These are phyloP conservation scores for Nasonovia ribisnigri DNA, from an alignment of 2,888 invertebrate genomes.

Conservation along the genomic window DNA sequence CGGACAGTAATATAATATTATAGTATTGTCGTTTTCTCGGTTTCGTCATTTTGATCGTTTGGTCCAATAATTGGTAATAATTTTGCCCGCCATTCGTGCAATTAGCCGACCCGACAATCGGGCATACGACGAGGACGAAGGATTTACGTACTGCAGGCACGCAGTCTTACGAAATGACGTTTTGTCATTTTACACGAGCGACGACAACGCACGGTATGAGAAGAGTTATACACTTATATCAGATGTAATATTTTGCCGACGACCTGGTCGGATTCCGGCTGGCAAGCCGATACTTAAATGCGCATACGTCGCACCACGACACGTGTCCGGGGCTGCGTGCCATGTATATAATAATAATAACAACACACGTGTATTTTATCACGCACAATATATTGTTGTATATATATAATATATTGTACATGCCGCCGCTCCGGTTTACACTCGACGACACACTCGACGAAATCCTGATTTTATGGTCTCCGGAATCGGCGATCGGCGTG, in stretches of 20 bases:
- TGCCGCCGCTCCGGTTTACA: not conserved
- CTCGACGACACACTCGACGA: not conserved
- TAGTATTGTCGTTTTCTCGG: too few species aligned
- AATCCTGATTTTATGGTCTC: constrained; percentile 32
- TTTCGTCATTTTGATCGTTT: not conserved
- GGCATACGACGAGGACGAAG: not conserved
- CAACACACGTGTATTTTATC: not conserved
- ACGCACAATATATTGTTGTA: too few species aligned
- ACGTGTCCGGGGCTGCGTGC: constrained; percentile 10
- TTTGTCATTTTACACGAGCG: not conserved
- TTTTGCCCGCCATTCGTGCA: not conserved
- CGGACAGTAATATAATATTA: not conserved
- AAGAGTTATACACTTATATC: not conserved
- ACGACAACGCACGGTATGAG: not conserved
- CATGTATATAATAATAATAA: not conserved
- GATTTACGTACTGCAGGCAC: not conserved
- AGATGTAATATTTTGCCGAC: not conserved
- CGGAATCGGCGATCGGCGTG: not conserved
- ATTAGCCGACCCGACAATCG: not conserved
- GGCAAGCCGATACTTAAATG: not conserved
- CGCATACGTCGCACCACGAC: not conserved
- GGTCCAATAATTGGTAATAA: too few species aligned
- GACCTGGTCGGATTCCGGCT: not conserved
- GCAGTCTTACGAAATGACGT: not conserved
- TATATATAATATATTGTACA: not conserved